Percentiles rank a stretch among this genome's conserved stretches.
These are phyloP conservation scores for Psix sp. DNA, from an alignment of 1,140 invertebrate species.

Conservation along the genomic window DNA sequence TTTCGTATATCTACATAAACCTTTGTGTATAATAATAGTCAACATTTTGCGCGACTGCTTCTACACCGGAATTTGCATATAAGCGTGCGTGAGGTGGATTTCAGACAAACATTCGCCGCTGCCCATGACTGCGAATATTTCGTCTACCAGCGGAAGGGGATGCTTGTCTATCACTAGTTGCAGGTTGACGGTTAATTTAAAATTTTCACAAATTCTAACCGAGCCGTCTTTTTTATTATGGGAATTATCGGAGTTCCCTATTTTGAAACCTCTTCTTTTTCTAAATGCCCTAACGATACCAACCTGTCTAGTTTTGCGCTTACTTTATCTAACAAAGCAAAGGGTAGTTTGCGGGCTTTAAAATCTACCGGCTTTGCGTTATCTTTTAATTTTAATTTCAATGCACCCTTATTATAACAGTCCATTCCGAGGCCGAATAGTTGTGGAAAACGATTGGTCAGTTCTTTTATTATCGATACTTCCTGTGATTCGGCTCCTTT, in stretches of 20 bases:
- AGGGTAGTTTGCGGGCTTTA: constrained; percentile 23
- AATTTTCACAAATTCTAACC: constrained; percentile 8
- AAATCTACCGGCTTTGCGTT: constrained; percentile 12
- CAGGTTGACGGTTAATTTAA: constrained; percentile 9
- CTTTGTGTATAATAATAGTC: constrained; percentile 57
- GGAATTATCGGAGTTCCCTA: constrained; percentile 11
- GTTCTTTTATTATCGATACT: constrained; percentile 10
- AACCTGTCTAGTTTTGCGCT: constrained; percentile 54
- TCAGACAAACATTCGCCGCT: constrained; percentile 10
- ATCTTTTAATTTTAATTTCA: constrained; percentile 14
- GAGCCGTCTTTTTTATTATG: constrained; percentile 14
- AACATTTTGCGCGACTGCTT: constrained; percentile 8
- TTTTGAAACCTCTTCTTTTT: constrained; percentile 2
- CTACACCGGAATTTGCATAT: constrained; percentile 37
- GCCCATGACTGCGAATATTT: constrained; percentile 25
- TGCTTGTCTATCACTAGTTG: constrained; percentile 13
- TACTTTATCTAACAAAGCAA: constrained; percentile 16
- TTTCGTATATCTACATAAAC: constrained; percentile 60
- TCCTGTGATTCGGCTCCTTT: background rate
- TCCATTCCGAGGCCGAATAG: constrained; percentile 14
- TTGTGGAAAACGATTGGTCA: too few species aligned
- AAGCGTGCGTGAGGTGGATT: constrained; percentile 17
- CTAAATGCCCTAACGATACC: constrained; percentile 9
- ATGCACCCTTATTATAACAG: constrained; percentile 17
- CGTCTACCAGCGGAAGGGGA: constrained; percentile 14